Percentiles rank a stretch among this genome's conserved stretches.
Evolutionary conservation across 2,888 invertebrate genomes (phyloP).

Genomic region (Glaucopsyche alexis): DNA sequence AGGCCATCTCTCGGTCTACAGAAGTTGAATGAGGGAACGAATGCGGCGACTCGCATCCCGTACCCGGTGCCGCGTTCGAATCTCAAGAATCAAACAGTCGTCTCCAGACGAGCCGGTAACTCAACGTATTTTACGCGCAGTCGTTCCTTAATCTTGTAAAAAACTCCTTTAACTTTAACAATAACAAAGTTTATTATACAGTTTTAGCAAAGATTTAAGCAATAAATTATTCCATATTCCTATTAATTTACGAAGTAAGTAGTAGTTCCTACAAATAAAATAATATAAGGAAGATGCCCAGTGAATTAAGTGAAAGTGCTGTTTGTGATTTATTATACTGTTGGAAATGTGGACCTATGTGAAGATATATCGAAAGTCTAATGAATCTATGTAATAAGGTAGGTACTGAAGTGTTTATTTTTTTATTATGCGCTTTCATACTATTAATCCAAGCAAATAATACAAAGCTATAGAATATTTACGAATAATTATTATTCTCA

Average conservation of each 20-base stretch:
- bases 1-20: constrained; percentile 27
- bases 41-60: constrained; percentile 13
- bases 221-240: not conserved
- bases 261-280: too few relatives aligned
- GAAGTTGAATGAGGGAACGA: constrained; percentile 31
- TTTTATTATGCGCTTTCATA: not conserved
- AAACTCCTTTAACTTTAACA: not conserved
- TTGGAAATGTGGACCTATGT: constrained; percentile 69
- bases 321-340: constrained; percentile 55
- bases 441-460: not conserved
- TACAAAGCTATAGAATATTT: not conserved
- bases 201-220: not conserved
- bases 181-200: constrained; percentile 16
- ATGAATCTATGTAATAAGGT: constrained; percentile 70
- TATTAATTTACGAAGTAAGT: not conserved
- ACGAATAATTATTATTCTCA: too few relatives aligned
- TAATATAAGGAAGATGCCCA: not conserved
- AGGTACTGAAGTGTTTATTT: constrained; percentile 36
- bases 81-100: constrained; percentile 22
- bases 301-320: constrained; percentile 57
- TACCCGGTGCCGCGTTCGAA: constrained; percentile 9
- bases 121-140: constrained; percentile 17
- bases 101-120: constrained; percentile 18
- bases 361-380: constrained; percentile 60
- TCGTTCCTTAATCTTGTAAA: not conserved